Conservation (phyloP, 2,797 vertebrate genomes). For the Karalla daura region DNA sequence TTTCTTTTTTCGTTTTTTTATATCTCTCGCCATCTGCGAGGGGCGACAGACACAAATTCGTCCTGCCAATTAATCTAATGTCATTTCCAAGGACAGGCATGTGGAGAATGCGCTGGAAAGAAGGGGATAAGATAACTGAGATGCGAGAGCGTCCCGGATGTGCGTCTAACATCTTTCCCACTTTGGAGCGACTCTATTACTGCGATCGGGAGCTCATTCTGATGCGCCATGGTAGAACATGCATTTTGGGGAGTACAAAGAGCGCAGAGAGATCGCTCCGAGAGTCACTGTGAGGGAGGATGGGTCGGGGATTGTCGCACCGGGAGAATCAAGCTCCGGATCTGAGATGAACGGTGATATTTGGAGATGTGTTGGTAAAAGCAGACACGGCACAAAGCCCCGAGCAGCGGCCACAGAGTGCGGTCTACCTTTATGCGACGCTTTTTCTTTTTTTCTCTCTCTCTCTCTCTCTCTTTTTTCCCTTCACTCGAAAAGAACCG, state of each 20-base stretch:
- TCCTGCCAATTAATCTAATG: constrained; percentile 4
- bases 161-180: constrained; percentile 23
- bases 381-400: constrained; percentile 15
- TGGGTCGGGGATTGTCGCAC: constrained; percentile 26
- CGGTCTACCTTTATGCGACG: not conserved
- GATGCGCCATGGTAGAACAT: constrained; percentile 22
- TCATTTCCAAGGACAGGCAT: constrained; percentile 20
- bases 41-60: not conserved
- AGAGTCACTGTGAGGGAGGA: constrained; percentile 26
- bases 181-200: constrained; percentile 28
- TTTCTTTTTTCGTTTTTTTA: too few relatives aligned
- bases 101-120: not conserved
- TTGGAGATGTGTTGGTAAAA: not conserved
- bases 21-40: not conserved
- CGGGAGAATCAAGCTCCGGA: constrained; percentile 19
- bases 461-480: too few relatives aligned
- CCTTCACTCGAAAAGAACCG: constrained; percentile 17
- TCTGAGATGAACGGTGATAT: constrained; percentile 16
- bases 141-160: constrained; percentile 8
- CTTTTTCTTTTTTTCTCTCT: too few relatives aligned
- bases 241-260: constrained; percentile 31
- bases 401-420: not conserved
- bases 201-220: constrained; percentile 13
- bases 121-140: constrained; percentile 24
- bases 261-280: constrained; percentile 18